Percentiles rank a stretch among this genome's conserved stretches.
Evolutionary conservation across 2,113 vertebrate genomes (phyloP).

Genomic region (Ariopsis seemanni): DNA sequence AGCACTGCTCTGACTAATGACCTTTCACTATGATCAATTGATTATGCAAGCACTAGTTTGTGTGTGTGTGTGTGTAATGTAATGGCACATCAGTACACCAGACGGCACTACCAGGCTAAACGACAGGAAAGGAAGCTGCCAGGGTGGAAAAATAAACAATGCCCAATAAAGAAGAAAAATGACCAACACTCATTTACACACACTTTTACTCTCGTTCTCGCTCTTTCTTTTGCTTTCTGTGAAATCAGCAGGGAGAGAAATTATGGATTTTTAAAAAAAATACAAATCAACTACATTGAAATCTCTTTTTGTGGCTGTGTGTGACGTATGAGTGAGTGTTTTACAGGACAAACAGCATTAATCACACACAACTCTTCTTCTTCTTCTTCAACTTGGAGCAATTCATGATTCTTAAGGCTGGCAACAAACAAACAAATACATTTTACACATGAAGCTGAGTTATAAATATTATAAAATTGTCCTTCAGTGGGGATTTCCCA

Average conservation of each 20-base stretch:
- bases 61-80: constrained; percentile 17
- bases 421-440: neutral
- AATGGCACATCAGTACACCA: neutral
- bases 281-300: neutral
- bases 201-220: constrained; percentile 42
- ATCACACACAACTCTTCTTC: neutral
- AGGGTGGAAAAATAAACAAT: constrained; percentile 55
- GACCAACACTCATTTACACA: constrained; percentile 42
- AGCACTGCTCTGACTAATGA: constrained; percentile 10
- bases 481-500: neutral
- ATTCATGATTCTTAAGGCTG: neutral
- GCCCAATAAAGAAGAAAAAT: constrained; percentile 59
- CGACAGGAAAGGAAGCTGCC: constrained; percentile 54
- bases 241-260: neutral
- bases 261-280: neutral
- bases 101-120: constrained; percentile 58
- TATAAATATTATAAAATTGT: neutral
- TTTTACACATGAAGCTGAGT: neutral
- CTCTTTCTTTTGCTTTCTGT: constrained; percentile 26
- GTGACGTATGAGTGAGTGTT: neutral
- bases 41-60: neutral
- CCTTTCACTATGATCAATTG: constrained; percentile 10
- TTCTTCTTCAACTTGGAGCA: neutral
- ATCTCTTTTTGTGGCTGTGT: neutral
- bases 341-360: neutral